Conservation (phyloP, 2,888 invertebrate species). For the Agrypnus murinus region DNA sequence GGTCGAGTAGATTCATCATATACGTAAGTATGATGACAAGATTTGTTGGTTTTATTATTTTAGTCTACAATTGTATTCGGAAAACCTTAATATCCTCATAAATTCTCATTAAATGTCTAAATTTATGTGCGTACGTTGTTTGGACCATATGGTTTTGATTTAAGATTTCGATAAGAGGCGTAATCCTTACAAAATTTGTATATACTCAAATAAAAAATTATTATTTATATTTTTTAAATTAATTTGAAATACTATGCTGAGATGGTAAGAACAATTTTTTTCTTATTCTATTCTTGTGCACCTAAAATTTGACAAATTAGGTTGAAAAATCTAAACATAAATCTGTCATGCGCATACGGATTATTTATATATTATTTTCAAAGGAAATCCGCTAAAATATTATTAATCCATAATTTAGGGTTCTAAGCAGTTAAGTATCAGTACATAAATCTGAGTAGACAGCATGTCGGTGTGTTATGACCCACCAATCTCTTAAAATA, state of each 20-base stretch:
- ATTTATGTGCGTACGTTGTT: constrained; percentile 56
- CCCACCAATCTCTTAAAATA: constrained; percentile 58
- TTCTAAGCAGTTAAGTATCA: constrained; percentile 54
- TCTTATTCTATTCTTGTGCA: neutral
- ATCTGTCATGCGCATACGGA: constrained; percentile 34
- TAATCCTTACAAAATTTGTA: neutral
- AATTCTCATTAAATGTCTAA: constrained; percentile 64
- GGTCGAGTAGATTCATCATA: constrained; percentile 26
- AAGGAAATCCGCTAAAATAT: constrained; percentile 59
- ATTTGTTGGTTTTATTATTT: constrained; percentile 41
- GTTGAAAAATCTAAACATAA: constrained; percentile 43
- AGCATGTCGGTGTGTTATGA: constrained; percentile 57
- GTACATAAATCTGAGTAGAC: constrained; percentile 56
- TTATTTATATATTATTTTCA: constrained; percentile 54
- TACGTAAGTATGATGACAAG: constrained; percentile 24
- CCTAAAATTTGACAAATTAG: constrained; percentile 42
- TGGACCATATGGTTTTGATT: constrained; percentile 36
- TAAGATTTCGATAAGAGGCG: constrained; percentile 31
- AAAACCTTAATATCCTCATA: constrained; percentile 59
- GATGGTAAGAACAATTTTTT: neutral
- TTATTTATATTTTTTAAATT: too few species aligned
- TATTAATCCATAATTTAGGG: constrained; percentile 60
- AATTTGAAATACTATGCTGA: too few species aligned
- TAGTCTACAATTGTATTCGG: constrained; percentile 37
- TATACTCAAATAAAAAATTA: too few species aligned